A percentile compares a stretch with the other conserved stretches of the same genome.
phyloP scores from a whole-genome alignment of 2,113 vertebrate genomes.

The Albula glossodonta region DNA sequence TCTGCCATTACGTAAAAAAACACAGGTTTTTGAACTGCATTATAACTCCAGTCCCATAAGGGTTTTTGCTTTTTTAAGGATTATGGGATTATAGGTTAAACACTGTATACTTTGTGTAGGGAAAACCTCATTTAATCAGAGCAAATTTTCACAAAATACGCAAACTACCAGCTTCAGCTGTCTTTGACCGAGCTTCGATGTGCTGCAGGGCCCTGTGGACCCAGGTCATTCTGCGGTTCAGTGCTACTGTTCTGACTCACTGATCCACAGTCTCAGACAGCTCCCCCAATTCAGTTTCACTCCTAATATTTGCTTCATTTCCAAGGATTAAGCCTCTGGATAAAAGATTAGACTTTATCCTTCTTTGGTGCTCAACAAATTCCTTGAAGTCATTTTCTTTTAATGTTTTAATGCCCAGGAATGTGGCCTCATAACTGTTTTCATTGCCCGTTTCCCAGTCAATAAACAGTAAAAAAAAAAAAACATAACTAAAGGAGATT shows the following conservation, averaged over 20 bases:
- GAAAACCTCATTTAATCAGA: no score
- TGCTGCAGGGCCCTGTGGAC: no score
- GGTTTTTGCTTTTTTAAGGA: no score
- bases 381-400: slow-evolving; percentile 14
- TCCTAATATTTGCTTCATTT: slow-evolving; percentile 30
- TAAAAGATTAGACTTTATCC: slow-evolving; percentile 28
- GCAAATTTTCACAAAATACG: no score
- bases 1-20: no score
- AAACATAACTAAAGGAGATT: slow-evolving; percentile 52
- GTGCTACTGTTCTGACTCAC: slow-evolving; percentile 17
- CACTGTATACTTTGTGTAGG: no score
- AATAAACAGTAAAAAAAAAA: slow-evolving; percentile 30
- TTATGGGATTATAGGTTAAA: no score
- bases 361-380: slow-evolving; percentile 21
- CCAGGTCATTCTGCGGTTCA: no score
- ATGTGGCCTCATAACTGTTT: not conserved
- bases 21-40: no score
- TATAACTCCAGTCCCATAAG: no score
- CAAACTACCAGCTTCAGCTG: no score
- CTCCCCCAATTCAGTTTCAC: slow-evolving; percentile 39
- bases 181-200: no score
- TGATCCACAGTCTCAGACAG: slow-evolving; percentile 24
- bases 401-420: not conserved
- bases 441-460: slow-evolving; percentile 39
- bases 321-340: slow-evolving; percentile 28